phyloP scores from a whole-genome alignment of 1,140 invertebrate species.

The Homalodisca vitripennis region DNA sequence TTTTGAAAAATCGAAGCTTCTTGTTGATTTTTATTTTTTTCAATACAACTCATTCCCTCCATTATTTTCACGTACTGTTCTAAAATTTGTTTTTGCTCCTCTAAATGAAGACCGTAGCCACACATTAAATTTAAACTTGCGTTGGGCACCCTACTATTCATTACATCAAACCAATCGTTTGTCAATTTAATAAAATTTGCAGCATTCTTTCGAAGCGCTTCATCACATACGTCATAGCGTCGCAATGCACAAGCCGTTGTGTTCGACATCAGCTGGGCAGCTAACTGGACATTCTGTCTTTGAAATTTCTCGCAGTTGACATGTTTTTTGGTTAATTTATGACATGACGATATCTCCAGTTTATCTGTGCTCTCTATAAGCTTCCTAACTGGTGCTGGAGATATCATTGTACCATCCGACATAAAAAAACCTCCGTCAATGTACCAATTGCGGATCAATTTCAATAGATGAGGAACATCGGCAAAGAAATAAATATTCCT shows the following conservation, averaged over 20 bases:
- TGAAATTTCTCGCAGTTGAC: neutral
- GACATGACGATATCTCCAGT: neutral
- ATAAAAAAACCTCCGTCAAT: neutral
- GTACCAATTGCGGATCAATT: slow-evolving; percentile 32
- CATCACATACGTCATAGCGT: neutral
- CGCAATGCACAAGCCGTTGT: neutral
- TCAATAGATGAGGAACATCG: slow-evolving; percentile 42
- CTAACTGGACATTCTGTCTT: neutral
- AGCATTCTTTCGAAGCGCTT: neutral
- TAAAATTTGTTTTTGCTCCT: neutral
- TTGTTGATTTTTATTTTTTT: neutral
- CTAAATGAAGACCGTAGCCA: neutral
- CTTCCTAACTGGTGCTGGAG: neutral
- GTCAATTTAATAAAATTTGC: neutral
- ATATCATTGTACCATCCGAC: neutral
- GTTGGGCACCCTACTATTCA: neutral
- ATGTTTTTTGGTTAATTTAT: neutral
- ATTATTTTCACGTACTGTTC: slow-evolving; percentile 11
- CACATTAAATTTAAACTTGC: neutral
- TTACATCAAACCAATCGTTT: neutral
- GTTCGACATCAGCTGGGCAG: neutral
- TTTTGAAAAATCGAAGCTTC: neutral
- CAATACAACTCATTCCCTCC: neutral
- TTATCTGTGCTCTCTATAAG: neutral
- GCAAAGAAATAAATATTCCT: slow-evolving; percentile 39